Conservation (phyloP, 2,888 invertebrate species). For the Deilephila porcellus region DNA sequence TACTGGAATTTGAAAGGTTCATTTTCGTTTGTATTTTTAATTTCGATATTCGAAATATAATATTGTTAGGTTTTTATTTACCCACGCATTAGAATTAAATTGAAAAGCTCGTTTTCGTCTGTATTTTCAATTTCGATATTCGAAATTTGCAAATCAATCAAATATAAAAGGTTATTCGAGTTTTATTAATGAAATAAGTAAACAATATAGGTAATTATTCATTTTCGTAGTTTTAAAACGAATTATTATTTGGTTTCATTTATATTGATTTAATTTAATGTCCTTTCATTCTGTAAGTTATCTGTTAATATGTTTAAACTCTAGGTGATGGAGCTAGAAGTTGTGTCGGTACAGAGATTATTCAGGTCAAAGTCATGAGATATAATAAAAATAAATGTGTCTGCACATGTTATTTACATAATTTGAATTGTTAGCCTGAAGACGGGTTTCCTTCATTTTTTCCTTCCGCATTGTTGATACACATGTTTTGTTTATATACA, state of each 20-base stretch:
- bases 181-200: background rate
- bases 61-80: too few species aligned
- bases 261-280: too few species aligned
- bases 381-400: constrained; percentile 13
- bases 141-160: background rate
- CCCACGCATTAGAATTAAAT: too few species aligned
- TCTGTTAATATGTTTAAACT: background rate
- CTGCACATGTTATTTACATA: constrained; percentile 16
- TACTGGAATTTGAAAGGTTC: background rate
- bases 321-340: background rate
- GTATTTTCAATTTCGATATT: too few species aligned
- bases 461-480: constrained; percentile 24
- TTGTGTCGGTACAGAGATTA: constrained; percentile 6
- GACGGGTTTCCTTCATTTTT: constrained; percentile 21
- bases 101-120: too few species aligned
- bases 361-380: constrained; percentile 17
- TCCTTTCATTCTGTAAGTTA: too few species aligned
- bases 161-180: background rate
- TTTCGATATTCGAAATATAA: background rate
- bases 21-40: background rate
- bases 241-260: background rate
- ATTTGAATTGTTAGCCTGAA: constrained; percentile 8
- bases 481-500: constrained; percentile 35
- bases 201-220: too few species aligned
- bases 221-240: too few species aligned